Conservation (phyloP, 2,113 vertebrate species). For the Catharus minimus region DNA sequence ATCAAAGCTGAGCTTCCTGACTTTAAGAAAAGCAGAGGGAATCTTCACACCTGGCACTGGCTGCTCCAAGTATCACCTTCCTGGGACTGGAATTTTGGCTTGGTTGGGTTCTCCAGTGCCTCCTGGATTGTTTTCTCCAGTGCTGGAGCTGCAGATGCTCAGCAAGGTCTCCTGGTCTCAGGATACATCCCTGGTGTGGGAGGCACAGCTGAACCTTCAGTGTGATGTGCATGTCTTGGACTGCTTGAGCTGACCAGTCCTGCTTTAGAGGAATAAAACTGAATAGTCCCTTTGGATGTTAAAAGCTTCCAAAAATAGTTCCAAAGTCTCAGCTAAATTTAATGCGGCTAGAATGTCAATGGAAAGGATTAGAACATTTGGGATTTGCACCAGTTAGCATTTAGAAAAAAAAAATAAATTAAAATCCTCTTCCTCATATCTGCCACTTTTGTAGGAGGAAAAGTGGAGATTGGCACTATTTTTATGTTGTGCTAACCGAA, state of each 20-base stretch:
- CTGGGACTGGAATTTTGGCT: neutral
- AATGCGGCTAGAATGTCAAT: constrained; percentile 49
- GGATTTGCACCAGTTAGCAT: constrained; percentile 48
- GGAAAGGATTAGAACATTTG: constrained; percentile 46
- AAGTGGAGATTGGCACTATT: neutral
- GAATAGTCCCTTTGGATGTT: constrained; percentile 35
- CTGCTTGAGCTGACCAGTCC: neutral
- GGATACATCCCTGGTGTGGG: neutral
- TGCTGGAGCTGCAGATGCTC: neutral
- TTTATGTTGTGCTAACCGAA: neutral
- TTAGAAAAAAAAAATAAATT: neutral
- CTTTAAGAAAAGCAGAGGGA: neutral
- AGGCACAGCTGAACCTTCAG: neutral
- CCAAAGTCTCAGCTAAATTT: constrained; percentile 51
- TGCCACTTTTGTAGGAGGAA: neutral
- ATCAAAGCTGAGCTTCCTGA: neutral
- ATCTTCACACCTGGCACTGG: neutral
- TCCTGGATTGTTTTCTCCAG: neutral
- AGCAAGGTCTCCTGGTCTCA: neutral
- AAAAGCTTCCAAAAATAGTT: constrained; percentile 64
- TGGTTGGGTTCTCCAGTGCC: neutral
- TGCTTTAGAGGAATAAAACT: constrained; percentile 9
- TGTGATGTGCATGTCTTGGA: neutral
- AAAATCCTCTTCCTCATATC: constrained; percentile 1
- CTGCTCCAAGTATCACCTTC: neutral